Evolutionary conservation across 2,113 vertebrate species (phyloP), one percentile per base, ranked within the genome.

Genomic region (Salvator merianae): DNA sequence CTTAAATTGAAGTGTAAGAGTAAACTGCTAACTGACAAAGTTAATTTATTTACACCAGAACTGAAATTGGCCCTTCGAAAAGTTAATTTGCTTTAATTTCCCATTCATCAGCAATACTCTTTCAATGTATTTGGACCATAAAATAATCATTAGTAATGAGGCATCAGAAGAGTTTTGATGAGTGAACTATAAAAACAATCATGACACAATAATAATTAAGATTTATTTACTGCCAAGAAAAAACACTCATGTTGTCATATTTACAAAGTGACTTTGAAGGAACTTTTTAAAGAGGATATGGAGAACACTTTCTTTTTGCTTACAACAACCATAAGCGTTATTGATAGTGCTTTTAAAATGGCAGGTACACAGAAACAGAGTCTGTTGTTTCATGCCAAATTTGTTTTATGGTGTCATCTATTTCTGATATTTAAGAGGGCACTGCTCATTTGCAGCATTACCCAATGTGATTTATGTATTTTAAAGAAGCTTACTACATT

Each of bases 261-360:
- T 90, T 81, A 53, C 93, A 96, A 95, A 94, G 95, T 96, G 95
- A 97, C 95, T 97, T 97, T 96, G 96, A 92, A 73, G 88, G 93
- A 95, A 96, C 94, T 96, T 96, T 95, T 87, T 81, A 84, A 88
- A 95, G 92, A 92, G 90, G 92, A 92, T 81, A 20, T 78, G 55
- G 90, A 81, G 89, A 92, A 85, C 81, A 28, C 86, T 90, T 85
- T 75, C 83, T 86, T 85, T 89, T 85, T 88, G 89, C 92, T 91
- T 86, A 92, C 94, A 92, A 93, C 86, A 92, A 79, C 93, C 78
- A 4, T 96, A 93, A 93, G 87, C 71, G 1, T 96, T 96, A 96
- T 94, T 96, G 95, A 97, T 95, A 75, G 92, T 8, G 7, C 89
- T 96, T 92, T 92, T 91, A 43, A 84, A 89, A 84, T 72, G 91